These are phyloP conservation scores for Leucozona laternaria DNA, from an alignment of 2,888 invertebrate species.

Conservation along the genomic window DNA sequence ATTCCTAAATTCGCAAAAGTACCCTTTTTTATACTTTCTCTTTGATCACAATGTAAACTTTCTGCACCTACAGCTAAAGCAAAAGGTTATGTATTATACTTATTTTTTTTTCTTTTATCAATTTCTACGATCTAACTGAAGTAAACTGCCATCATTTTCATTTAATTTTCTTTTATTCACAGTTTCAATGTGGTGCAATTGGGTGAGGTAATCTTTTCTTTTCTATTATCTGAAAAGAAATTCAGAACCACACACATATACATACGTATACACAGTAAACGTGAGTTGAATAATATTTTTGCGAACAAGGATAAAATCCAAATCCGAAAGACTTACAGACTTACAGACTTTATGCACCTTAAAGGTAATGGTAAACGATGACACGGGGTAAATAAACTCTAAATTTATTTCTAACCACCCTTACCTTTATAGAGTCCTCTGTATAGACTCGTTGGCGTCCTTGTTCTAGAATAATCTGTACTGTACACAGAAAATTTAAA, in stretches of 20 bases:
- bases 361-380: constrained; percentile 3
- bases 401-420: not conserved
- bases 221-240: not conserved
- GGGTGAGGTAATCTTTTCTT: constrained; percentile 3
- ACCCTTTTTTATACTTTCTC: not conserved
- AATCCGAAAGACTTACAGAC: constrained; percentile 13
- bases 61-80: not conserved
- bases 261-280: not conserved
- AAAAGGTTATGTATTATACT: not conserved
- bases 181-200: not conserved
- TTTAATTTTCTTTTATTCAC: constrained; percentile 15
- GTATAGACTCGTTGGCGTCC: constrained; percentile 17
- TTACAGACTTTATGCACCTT: constrained; percentile 3
- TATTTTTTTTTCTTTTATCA: not conserved
- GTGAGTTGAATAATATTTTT: constrained; percentile 18
- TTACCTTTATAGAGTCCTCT: not conserved
- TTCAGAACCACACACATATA: not conserved
- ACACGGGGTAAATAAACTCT: constrained; percentile 28
- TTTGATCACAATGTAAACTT: not conserved
- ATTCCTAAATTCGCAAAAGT: not conserved
- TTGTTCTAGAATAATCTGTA: not conserved
- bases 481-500: not conserved
- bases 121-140: not conserved
- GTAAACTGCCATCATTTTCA: not conserved
- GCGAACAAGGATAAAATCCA: constrained; percentile 7